A percentile compares a stretch with the other conserved stretches of the same genome.
phyloP scores from a whole-genome alignment of 2,113 vertebrate species.

The Gobius niger region DNA sequence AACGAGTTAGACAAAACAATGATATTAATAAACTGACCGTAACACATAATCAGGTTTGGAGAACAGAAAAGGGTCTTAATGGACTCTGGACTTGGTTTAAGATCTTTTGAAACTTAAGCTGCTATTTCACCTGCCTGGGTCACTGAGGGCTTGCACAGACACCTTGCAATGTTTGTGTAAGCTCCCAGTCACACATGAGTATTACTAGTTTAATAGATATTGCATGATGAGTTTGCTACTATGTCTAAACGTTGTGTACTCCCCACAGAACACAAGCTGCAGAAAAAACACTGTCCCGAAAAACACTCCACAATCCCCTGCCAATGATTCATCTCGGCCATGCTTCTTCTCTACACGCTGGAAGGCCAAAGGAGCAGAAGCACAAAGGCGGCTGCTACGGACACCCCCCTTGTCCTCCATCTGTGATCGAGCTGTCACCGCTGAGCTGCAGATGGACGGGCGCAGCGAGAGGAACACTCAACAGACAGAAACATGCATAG shows the following conservation, averaged over 20 bases:
- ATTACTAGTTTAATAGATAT: background rate
- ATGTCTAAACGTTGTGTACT: background rate
- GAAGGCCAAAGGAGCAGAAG: conserved; percentile 38
- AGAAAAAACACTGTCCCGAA: conserved; percentile 15
- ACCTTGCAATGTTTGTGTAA: no score
- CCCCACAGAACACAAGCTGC: background rate
- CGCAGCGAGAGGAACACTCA: conserved; percentile 2
- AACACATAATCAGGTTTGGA: no score
- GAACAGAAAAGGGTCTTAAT: no score
- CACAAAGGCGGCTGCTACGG: conserved; percentile 29
- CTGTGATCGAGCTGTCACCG: conserved; percentile 46
- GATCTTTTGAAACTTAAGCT: no score
- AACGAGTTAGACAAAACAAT: background rate
- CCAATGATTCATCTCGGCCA: background rate
- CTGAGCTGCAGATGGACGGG: conserved; percentile 59
- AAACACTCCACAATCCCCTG: conserved; percentile 19
- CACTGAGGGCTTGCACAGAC: no score
- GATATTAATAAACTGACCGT: no score
- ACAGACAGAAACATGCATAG: no score
- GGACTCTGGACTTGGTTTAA: no score
- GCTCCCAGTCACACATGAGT: background rate
- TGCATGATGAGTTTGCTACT: no score
- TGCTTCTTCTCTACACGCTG: conserved; percentile 29
- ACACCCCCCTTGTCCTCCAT: conserved; percentile 42
- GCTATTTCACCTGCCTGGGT: no score